Conservation (phyloP, 2,797 vertebrate species). For the Bovichtus diacanthus region DNA sequence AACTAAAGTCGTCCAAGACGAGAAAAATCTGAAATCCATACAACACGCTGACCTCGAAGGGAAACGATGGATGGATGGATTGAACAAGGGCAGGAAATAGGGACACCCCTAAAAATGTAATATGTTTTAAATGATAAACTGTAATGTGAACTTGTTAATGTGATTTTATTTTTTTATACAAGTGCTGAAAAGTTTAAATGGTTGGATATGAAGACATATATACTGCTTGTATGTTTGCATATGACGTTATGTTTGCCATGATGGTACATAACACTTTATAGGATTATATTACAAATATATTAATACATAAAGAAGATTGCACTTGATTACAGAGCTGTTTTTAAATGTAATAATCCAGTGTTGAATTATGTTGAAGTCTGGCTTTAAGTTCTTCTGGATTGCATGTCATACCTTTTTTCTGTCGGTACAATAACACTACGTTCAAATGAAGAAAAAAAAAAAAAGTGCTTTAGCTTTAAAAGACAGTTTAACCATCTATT, state of each 20-base stretch:
- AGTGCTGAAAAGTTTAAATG: background rate
- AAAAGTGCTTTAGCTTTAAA: background rate
- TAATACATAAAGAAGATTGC: background rate
- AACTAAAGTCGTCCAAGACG: too few relatives aligned
- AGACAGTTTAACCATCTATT: background rate
- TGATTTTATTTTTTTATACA: constrained; percentile 14
- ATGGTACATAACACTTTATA: background rate
- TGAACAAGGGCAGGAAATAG: background rate
- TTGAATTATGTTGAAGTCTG: background rate
- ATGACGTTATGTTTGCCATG: too few relatives aligned
- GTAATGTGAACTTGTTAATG: background rate
- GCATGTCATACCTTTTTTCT: background rate
- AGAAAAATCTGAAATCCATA: background rate
- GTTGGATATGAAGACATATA: background rate
- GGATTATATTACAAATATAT: background rate
- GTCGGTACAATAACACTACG: background rate
- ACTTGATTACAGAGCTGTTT: too few relatives aligned
- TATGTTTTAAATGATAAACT: constrained; percentile 12
- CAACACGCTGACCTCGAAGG: background rate
- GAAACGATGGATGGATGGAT: background rate
- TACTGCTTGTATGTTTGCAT: background rate
- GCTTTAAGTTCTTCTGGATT: background rate
- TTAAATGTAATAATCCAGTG: background rate
- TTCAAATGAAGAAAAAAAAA: too few relatives aligned
- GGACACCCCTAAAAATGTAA: background rate